Base-by-base conservation (phyloP, 2,113 vertebrate genomes). In the Xiphophorus couchianus region DNA sequence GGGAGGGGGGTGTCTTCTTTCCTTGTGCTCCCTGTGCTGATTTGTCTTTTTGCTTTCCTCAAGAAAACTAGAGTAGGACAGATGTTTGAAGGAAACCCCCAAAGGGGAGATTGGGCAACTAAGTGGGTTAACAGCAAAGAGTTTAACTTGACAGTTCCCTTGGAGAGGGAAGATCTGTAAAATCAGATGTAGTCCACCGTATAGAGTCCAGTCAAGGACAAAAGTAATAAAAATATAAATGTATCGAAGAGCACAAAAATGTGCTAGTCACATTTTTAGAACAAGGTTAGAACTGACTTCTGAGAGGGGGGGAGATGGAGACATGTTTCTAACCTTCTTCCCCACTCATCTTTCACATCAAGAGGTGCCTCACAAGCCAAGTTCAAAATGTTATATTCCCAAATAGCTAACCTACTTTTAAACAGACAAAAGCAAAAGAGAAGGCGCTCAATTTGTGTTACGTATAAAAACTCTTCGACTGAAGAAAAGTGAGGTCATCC, bases 391-490 rank as follows among this genome's bases (percentile, higher is more conserved):
- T 58, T 51, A 51, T 73, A 73, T 71, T 62, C 76, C 44, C 87
- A 88, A 89, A 90, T 71, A 88, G 74, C 60, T 84, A 89, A 82
- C 66, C 81, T 91, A 89, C 76, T 88, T 78, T 65, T 65, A 81
- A 37, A 74, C 8, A 69, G 37, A 80, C 76, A 66, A 61, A 76
- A 84, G 58, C 44, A 66, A 87, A 78, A 83, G 61, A 82, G 48
- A 71, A 65, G 35, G 12, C 74, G 75, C 73, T 88, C 66, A 89
- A 61, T 71, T 31, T 62, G 70, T 76, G 76, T 82, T 82, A 89
- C 88, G 83, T 93, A 92, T 91, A 93, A 93, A 93, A 92, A 89
- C 80, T 83, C 66, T 86, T 91, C 81, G 81, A 74, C 84, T 79
- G 77, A 80, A 72, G 77, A 85, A 84, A 88, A 91, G 79, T 78